A percentile compares a stretch with the other conserved stretches of the same genome.
Evolutionary conservation across 2,797 vertebrate species (phyloP).

Genomic region (Petrocephalus schoutedeni): DNA sequence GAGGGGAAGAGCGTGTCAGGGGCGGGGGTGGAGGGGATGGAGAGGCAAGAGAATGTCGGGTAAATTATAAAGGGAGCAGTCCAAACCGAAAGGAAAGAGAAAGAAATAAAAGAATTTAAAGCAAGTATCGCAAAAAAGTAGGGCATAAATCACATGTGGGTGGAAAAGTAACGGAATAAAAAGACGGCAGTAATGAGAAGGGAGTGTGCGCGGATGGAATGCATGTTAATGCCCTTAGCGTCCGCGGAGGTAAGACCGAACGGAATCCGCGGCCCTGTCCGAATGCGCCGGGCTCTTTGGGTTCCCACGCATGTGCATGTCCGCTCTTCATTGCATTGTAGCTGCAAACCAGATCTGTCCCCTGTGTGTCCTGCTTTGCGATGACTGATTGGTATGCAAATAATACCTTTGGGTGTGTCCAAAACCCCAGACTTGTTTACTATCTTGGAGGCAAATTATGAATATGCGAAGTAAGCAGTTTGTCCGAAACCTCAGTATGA

Average conservation of each 20-base stretch:
- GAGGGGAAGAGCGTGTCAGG: slow-evolving; percentile 59
- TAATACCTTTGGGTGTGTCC: neutral
- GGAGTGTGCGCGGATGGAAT: slow-evolving; percentile 31
- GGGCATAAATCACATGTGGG: slow-evolving; percentile 45
- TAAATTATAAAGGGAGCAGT: slow-evolving; percentile 43
- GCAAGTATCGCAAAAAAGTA: slow-evolving; percentile 55
- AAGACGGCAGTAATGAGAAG: slow-evolving; percentile 29
- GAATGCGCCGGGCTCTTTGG: neutral
- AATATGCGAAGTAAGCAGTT: neutral
- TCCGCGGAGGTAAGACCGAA: slow-evolving; percentile 23
- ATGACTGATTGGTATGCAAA: neutral
- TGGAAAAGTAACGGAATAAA: slow-evolving; percentile 31
- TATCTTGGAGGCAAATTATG: neutral
- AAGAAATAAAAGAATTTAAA: slow-evolving; percentile 52
- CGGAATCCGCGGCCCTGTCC: neutral
- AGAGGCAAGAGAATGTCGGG: slow-evolving; percentile 26
- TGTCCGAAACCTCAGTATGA: neutral
- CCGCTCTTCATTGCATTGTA: neutral
- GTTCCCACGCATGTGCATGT: neutral
- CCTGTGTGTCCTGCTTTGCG: neutral
- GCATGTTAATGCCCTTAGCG: slow-evolving; percentile 39
- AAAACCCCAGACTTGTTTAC: neutral
- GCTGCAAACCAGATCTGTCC: neutral
- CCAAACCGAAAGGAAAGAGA: slow-evolving; percentile 46
- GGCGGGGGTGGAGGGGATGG: slow-evolving; percentile 44